Evolutionary conservation across 2,888 invertebrate species (phyloP), one percentile per base, ranked within the genome.

Genomic region (Phanerotoma sp.): DNA sequence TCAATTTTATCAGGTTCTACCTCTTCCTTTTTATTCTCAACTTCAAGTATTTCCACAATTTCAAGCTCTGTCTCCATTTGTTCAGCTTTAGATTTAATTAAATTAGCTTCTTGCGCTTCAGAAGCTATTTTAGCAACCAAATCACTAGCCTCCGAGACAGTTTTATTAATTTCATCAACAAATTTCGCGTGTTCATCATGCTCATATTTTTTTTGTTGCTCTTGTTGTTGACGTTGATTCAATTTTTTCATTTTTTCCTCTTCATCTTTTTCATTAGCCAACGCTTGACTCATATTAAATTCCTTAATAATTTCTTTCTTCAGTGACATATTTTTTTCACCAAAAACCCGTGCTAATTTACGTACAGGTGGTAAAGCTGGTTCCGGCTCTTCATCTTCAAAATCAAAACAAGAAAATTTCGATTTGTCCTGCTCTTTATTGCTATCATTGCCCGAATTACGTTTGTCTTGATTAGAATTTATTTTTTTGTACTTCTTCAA

Each of bases 371-470:
- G 71, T 57, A 83, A 82, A 53, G 82, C 78, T 10, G 81, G 80
- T 79, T 83, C 80, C 66, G 81, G 83, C 70, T 89, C 88, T 58
- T 89, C 88, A 47, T 86, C 86, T 62, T 87, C 86, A 71, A 91
- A 91, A 73, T 91, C 91, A 70, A 90, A 91, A 71, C 90, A 90
- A 0, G 88, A 86, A 49, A 85, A 79, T 15, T 80, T 75, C 64
- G 75, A 81, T 78, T 61, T 81, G 75, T 75, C 81, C 77, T 66
- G 71, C 52, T 72, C 65, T 45, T 68, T 71, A 22, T 70, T 65
- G 5, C 55, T 56, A 5, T 61, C 61, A 4, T 66, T 62, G 11
- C 50, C 50, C 11, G 54, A 30, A 33, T 48, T 51, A 42, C 61
- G 65, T 52, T 41, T 60, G 21, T 64, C 61, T 18, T 58, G 55